Evolutionary conservation across 2,888 invertebrate species (phyloP), one percentile per base, ranked within the genome.

Genomic region (Drosophila mimetica): DNA sequence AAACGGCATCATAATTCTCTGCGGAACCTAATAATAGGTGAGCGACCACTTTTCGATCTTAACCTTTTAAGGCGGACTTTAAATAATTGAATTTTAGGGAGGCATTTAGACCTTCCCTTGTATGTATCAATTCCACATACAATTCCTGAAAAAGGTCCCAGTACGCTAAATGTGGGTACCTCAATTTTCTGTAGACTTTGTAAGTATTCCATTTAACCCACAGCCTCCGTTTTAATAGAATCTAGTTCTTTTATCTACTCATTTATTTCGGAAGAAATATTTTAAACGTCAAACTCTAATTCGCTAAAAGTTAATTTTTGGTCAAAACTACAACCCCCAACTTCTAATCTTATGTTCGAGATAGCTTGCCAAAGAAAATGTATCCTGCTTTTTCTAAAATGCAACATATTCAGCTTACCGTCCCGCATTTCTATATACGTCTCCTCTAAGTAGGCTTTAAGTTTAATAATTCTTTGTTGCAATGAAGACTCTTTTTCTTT

Each of bases 1-100:
- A 41, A 41, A 4, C 18, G 41, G 41, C 20, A 11, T 41, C 18
- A 11, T 41, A 41, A 20, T 20, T 41, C 6, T 41, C 41, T 2
- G 41, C 41, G 11, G 41, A 18, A 41, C 41, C 18, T 18, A 41
- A 18, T 41, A 41, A 41, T 11, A 41, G 41, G 9, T 41, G 13
- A 4, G 18, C 41, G 41, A 41, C 41, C 9, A 41, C 30, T 4
- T 32, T 32, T 32, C 11, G 30, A 11, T 11, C 30, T 11, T 32
- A 11, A 32, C 30, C 30, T 32, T 32, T 32, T 32, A 32, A 32
- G 11, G 30, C 30, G 30, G 30, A 32, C 30, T 32, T 32, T 11
- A 32, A 32, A 32, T 32, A 32, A 32, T 32, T 32, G 11, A 32
- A 32, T 11, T 32, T 32, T 11, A 32, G 30, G 30, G 11, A 32